Evolutionary conservation across 2,113 vertebrate genomes (phyloP).

Genomic region (Myotis davidii): DNA sequence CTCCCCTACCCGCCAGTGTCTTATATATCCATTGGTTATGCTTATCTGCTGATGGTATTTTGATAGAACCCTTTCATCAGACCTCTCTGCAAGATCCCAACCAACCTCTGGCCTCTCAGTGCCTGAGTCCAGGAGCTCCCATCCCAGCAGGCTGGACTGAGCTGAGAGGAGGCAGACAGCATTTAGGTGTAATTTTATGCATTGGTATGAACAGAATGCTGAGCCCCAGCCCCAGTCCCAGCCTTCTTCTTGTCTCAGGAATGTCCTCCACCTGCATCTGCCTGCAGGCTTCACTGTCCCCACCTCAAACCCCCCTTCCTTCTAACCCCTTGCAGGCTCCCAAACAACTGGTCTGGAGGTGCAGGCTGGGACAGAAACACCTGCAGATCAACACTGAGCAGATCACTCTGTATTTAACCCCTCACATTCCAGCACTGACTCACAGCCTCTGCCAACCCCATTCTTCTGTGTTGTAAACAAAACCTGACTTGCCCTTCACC

Average conservation of each 20-base stretch:
- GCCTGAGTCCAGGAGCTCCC: fast-evolving
- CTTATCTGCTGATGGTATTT: not conserved
- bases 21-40: no score
- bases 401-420: not conserved
- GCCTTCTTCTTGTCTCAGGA: not conserved
- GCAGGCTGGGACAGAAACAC: not conserved
- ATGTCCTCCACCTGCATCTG: not conserved
- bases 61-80: not conserved
- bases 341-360: not conserved
- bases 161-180: not conserved
- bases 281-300: not conserved
- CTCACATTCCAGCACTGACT: not conserved
- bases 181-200: no score
- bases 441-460: not conserved
- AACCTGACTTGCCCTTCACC: not conserved
- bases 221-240: no score
- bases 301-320: not conserved
- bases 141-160: not conserved
- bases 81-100: not conserved
- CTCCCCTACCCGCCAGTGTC: no score
- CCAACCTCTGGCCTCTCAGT: not conserved
- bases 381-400: not conserved
- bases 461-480: not conserved
- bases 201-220: no score
- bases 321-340: fast-evolving